phyloP scores from a whole-genome alignment of 2,797 vertebrate genomes.

The Tragopan temminckii region DNA sequence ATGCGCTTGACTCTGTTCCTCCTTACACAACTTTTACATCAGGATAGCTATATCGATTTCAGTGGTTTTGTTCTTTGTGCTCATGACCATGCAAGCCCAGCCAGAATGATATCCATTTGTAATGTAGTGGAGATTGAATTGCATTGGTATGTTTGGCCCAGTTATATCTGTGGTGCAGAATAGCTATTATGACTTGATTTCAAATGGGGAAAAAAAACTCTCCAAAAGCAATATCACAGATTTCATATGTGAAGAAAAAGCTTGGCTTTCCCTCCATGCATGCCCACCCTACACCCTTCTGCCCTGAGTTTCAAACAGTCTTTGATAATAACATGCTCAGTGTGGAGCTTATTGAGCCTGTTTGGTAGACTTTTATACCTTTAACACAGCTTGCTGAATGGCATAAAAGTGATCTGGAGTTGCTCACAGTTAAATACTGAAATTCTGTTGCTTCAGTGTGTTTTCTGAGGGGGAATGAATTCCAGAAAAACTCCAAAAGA shows the following conservation, averaged over 20 bases:
- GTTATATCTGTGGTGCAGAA: not conserved
- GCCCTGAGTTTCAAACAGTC: not conserved
- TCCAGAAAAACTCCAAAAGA: not conserved
- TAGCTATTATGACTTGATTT: not conserved
- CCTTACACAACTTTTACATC: not conserved
- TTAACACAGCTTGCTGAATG: not conserved
- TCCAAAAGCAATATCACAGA: not conserved
- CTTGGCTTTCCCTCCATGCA: not conserved
- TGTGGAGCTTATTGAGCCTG: not conserved
- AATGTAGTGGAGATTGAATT: slow-evolving; percentile 3
- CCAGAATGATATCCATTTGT: not conserved
- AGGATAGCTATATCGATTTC: slow-evolving; percentile 24
- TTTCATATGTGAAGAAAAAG: not conserved
- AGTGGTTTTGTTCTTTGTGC: not conserved
- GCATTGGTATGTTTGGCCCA: not conserved
- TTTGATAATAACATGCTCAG: not conserved
- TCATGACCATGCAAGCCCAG: slow-evolving; percentile 6
- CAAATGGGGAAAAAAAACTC: accelerated
- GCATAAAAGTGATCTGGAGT: not conserved
- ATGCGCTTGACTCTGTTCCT: not conserved
- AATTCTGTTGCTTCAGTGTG: not conserved
- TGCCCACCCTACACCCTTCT: not conserved
- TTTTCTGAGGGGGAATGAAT: not conserved
- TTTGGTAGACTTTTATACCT: not conserved
- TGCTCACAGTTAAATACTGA: not conserved